A percentile compares a stretch with the other conserved stretches of the same genome.
Conservation (phyloP, 2,888 invertebrate species). For the Aporophyla nigra region DNA sequence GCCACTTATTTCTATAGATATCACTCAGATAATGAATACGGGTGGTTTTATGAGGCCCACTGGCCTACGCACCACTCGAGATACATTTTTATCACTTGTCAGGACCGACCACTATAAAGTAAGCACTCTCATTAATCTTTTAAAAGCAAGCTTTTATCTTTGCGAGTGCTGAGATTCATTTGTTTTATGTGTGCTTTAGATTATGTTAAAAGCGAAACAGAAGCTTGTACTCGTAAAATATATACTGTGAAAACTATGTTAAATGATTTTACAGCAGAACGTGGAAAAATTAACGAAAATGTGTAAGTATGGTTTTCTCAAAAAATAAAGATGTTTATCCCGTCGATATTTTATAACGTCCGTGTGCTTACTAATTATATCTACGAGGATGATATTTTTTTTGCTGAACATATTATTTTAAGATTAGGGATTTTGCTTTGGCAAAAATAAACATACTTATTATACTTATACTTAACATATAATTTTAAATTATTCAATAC, state of each 20-base stretch:
- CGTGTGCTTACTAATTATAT: neutral
- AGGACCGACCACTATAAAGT: conserved; percentile 18
- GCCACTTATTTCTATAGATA: conserved; percentile 40
- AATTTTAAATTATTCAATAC: too few species aligned
- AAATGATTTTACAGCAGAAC: neutral
- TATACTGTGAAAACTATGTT: neutral
- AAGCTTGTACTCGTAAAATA: neutral
- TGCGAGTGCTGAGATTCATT: conserved; percentile 22
- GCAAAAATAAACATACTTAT: neutral
- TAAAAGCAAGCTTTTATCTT: conserved; percentile 58
- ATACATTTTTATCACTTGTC: conserved; percentile 52
- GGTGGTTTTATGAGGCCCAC: conserved; percentile 32
- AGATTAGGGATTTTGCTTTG: conserved; percentile 3
- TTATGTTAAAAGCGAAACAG: conserved; percentile 3
- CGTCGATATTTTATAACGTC: too few species aligned
- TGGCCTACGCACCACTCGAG: conserved; percentile 46
- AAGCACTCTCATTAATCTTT: conserved; percentile 61
- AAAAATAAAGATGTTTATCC: too few species aligned
- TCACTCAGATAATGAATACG: conserved; percentile 42
- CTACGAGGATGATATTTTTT: neutral
- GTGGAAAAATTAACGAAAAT: neutral
- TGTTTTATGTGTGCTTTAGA: conserved; percentile 1
- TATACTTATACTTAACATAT: too few species aligned
- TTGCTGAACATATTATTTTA: conserved; percentile 12
- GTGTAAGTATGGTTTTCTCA: too few species aligned